Evolutionary conservation across 2,797 vertebrate genomes (phyloP).

Genomic region (Mallotus villosus): DNA sequence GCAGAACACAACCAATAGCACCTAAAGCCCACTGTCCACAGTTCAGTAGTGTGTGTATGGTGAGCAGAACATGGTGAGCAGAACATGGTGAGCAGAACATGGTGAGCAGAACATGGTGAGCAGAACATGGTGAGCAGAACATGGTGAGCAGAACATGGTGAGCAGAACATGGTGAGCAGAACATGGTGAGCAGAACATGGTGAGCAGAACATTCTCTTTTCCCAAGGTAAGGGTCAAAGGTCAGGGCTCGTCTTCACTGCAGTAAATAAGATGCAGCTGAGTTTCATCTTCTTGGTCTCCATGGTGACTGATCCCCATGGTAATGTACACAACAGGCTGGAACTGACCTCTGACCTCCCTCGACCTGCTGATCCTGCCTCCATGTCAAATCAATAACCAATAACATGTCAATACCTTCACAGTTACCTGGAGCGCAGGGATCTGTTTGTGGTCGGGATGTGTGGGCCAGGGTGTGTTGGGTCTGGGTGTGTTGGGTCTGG

Average conservation of each 20-base stretch:
- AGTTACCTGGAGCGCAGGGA: conserved; percentile 42
- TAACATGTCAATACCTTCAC: conserved; percentile 55
- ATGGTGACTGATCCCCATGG: conserved; percentile 31
- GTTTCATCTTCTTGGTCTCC: conserved; percentile 46
- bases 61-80: conserved; percentile 46
- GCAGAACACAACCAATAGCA: too few relatives aligned
- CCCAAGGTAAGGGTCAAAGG: conserved; percentile 48
- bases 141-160: too few relatives aligned
- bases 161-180: too few relatives aligned
- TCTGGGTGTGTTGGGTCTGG: background rate
- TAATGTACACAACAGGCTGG: conserved; percentile 26
- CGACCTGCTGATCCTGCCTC: conserved; percentile 45
- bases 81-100: too few relatives aligned
- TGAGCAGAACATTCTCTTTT: conserved; percentile 44
- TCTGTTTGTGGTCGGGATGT: too few relatives aligned
- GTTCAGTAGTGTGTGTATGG: conserved; percentile 46
- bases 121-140: too few relatives aligned
- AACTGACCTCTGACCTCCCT: conserved; percentile 46
- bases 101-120: too few relatives aligned
- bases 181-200: too few relatives aligned
- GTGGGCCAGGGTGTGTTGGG: background rate
- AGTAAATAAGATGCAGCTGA: conserved; percentile 63
- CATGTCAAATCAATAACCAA: conserved; percentile 52
- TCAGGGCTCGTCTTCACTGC: conserved; percentile 50
- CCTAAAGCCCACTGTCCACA: conserved; percentile 20